A percentile compares a stretch with the other conserved stretches of the same genome.
Conservation (phyloP, 2,888 invertebrate species). For the Troilus luridus region DNA sequence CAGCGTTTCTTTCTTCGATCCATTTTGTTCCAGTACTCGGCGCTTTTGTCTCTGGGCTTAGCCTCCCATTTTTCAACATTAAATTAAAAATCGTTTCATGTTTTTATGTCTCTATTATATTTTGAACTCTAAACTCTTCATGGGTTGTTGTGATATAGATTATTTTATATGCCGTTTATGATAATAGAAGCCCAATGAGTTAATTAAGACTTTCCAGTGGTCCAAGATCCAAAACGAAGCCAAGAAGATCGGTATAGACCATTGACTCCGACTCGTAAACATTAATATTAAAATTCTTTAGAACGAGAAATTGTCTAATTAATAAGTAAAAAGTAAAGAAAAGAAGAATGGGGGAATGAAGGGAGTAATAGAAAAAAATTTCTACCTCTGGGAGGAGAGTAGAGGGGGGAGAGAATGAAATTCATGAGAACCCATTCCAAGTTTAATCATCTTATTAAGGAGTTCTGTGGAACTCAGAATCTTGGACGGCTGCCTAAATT, state of each 20-base stretch:
- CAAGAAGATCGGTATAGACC: background rate
- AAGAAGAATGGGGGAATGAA: conserved; percentile 2
- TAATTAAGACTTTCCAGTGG: too few relatives aligned
- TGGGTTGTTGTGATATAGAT: too few relatives aligned
- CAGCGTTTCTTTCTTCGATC: too few relatives aligned
- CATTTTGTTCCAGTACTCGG: too few relatives aligned
- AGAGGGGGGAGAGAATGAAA: conserved; percentile 39
- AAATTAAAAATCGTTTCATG: too few relatives aligned
- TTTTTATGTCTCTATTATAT: too few relatives aligned
- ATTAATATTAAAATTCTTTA: conserved; percentile 35
- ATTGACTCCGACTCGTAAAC: background rate
- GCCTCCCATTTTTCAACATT: too few relatives aligned
- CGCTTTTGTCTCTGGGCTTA: too few relatives aligned
- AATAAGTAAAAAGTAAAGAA: conserved; percentile 49
- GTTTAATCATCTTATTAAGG: conserved; percentile 50
- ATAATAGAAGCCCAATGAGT: too few relatives aligned
- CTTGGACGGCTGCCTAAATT: conserved; percentile 48
- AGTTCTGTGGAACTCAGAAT: conserved; percentile 49
- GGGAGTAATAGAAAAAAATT: conserved; percentile 44
- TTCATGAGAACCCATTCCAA: conserved; percentile 50
- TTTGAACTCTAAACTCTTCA: too few relatives aligned
- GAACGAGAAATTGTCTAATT: conserved; percentile 39
- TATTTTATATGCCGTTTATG: too few relatives aligned
- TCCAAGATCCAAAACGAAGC: background rate
- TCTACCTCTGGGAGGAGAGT: conserved; percentile 17